Percentiles rank a stretch among this genome's conserved stretches.
phyloP scores from a whole-genome alignment of 2,888 invertebrate species.

The Napeogenes sylphis region DNA sequence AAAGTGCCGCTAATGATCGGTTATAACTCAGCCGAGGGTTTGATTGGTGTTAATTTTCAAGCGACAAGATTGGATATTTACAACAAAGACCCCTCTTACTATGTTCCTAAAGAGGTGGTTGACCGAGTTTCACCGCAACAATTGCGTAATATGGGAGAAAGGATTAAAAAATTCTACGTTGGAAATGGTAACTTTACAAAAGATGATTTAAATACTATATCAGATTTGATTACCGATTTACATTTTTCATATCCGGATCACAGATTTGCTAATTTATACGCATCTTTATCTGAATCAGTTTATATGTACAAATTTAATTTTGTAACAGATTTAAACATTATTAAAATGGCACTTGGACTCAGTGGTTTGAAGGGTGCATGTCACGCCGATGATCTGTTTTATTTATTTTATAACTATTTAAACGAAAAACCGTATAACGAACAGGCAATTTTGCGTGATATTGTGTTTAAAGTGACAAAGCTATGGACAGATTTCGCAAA shows the following conservation, averaged over 20 bases:
- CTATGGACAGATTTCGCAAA: constrained; percentile 70
- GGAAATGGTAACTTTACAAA: constrained; percentile 38
- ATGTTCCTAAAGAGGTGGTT: constrained; percentile 48
- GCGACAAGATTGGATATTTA: constrained; percentile 39
- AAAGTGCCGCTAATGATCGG: constrained; percentile 53
- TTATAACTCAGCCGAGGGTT: constrained; percentile 53
- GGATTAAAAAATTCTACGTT: constrained; percentile 48
- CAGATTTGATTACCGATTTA: constrained; percentile 45
- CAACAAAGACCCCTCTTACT: constrained; percentile 44
- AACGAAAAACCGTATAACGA: constrained; percentile 51
- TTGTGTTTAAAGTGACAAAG: constrained; percentile 55
- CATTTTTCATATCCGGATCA: constrained; percentile 47
- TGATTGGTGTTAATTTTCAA: constrained; percentile 40
- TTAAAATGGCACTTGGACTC: constrained; percentile 37
- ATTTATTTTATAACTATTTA: constrained; percentile 56
- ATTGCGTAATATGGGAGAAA: constrained; percentile 43
- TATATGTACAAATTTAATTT: constrained; percentile 55
- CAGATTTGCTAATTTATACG: constrained; percentile 47
- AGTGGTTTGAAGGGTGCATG: constrained; percentile 51
- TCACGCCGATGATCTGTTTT: constrained; percentile 70
- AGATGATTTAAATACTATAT: constrained; percentile 38
- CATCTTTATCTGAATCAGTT: constrained; percentile 34
- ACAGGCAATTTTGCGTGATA: constrained; percentile 45
- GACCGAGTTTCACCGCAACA: constrained; percentile 37
- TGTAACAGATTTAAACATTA: constrained; percentile 51